Conservation (phyloP, 2,113 vertebrate species). For the Numida meleagris region DNA sequence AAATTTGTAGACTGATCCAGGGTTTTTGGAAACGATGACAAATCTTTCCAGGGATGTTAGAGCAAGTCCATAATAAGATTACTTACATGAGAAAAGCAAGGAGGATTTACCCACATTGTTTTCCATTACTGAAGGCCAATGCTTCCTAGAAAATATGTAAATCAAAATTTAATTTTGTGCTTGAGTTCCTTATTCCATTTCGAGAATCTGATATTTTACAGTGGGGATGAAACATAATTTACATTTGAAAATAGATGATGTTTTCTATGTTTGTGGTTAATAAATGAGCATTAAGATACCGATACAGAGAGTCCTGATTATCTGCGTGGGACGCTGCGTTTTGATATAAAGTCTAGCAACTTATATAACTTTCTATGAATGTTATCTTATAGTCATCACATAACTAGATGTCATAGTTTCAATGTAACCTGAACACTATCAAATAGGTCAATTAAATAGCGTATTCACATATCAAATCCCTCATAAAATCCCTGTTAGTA, state of each 20-base stretch:
- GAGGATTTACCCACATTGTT: not conserved
- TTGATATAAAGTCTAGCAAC: not conserved
- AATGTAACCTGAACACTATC: not conserved
- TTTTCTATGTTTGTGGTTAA: not conserved
- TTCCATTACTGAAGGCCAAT: not conserved
- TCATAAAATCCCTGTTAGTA: not conserved
- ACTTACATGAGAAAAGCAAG: not conserved
- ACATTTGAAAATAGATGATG: not conserved
- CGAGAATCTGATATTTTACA: not conserved
- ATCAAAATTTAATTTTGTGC: not conserved
- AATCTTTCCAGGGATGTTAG: not conserved
- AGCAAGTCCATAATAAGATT: not conserved
- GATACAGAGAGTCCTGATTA: not conserved
- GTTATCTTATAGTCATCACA: not conserved
- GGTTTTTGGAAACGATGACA: not conserved
- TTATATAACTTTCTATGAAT: not conserved
- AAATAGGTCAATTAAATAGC: not conserved
- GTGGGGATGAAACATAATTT: not conserved
- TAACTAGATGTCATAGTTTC: not conserved
- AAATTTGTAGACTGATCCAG: not conserved
- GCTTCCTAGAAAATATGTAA: not conserved
- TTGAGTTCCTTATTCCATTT: not conserved
- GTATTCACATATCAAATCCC: not conserved
- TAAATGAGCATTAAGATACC: not conserved
- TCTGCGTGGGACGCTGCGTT: not conserved